These are phyloP conservation scores for Meliscaeva auricollis DNA, from an alignment of 2,888 invertebrate genomes.

Conservation along the genomic window DNA sequence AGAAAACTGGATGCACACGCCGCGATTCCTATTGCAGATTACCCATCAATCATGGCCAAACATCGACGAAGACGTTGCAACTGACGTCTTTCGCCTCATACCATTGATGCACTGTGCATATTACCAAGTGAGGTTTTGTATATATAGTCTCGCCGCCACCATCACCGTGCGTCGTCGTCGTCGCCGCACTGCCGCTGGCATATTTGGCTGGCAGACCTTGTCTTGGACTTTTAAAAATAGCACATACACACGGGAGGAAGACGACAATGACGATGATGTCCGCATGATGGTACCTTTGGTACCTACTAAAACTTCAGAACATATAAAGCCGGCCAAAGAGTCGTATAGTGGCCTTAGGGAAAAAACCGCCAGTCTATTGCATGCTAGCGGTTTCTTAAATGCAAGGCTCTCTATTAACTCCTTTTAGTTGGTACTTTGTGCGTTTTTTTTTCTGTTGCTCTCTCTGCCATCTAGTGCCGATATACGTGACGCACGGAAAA, in stretches of 20 bases:
- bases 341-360: constrained; percentile 29
- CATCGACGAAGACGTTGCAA: constrained; percentile 38
- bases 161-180: background rate
- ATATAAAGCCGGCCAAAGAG: constrained; percentile 13
- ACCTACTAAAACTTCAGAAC: constrained; percentile 16
- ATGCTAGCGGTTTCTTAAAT: constrained; percentile 65
- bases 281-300: constrained; percentile 40
- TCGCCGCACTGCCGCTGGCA: constrained; percentile 15
- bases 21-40: constrained; percentile 74
- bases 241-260: constrained; percentile 27
- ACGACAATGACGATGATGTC: constrained; percentile 46
- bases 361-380: constrained; percentile 34
- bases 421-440: constrained; percentile 52
- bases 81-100: constrained; percentile 7
- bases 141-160: too few relatives aligned
- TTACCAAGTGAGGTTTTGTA: constrained; percentile 34
- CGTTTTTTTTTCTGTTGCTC: constrained; percentile 24
- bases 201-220: constrained; percentile 32
- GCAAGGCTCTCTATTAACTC: constrained; percentile 67
- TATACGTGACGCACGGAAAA: constrained; percentile 73
- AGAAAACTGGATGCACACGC: constrained; percentile 71
- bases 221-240: constrained; percentile 56
- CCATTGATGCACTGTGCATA: too few relatives aligned
- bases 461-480: constrained; percentile 9
- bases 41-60: constrained; percentile 74